These are phyloP conservation scores for Sinocyclocheilus anshuiensis DNA, from an alignment of 2,113 vertebrate species.

Conservation along the genomic window DNA sequence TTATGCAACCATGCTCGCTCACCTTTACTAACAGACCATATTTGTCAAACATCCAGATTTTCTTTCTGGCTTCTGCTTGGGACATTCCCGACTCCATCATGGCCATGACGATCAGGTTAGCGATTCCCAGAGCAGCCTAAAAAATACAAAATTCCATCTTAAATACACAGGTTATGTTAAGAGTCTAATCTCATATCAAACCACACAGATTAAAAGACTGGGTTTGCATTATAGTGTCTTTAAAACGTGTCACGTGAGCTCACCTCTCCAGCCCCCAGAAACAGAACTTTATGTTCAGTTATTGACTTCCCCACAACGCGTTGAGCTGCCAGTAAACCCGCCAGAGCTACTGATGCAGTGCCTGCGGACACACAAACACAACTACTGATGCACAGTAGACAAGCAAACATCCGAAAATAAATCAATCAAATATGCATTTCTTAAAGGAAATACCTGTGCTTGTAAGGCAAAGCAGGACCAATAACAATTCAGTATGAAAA, in stretches of 20 bases:
- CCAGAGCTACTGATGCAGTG: constrained; percentile 90
- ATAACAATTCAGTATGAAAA: background rate
- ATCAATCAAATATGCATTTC: background rate
- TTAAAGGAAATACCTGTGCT: background rate
- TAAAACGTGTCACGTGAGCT: background rate
- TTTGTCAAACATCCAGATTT: constrained; percentile 96
- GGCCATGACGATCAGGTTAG: constrained; percentile 95
- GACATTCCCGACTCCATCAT: constrained; percentile 87
- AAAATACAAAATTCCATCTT: constrained; percentile 14
- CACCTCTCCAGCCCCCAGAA: constrained; percentile 97
- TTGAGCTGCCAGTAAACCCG: constrained; percentile 89
- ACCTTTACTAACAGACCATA: constrained; percentile 89
- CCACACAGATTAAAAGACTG: background rate
- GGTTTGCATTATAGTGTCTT: background rate
- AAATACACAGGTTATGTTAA: background rate
- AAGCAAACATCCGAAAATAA: no score
- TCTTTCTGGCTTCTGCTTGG: constrained; percentile 80
- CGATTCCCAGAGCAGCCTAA: constrained; percentile 95
- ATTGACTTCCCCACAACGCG: constrained; percentile 83
- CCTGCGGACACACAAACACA: constrained; percentile 71
- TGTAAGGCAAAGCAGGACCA: background rate
- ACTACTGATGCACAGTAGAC: background rate
- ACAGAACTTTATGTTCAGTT: constrained; percentile 89
- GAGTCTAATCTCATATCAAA: background rate
- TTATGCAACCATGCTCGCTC: background rate